These are phyloP conservation scores for Pseudomugil gertrudae DNA, from an alignment of 2,797 vertebrate species.

Conservation along the genomic window DNA sequence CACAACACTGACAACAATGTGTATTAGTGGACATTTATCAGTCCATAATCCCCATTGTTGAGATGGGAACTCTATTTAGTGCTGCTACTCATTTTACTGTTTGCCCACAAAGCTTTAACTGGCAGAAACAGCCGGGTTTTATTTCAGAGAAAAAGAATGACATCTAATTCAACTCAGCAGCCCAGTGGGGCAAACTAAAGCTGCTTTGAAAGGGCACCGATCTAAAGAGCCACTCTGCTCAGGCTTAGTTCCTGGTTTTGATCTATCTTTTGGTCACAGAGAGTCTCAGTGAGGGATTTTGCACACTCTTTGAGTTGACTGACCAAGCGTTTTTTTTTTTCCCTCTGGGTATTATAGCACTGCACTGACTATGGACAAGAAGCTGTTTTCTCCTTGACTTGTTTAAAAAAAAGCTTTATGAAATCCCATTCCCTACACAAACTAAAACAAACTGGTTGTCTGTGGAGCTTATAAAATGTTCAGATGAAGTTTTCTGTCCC, in stretches of 20 bases:
- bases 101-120: constrained; percentile 72
- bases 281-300: constrained; percentile 58
- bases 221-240: constrained; percentile 64
- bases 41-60: constrained; percentile 71
- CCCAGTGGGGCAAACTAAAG: constrained; percentile 72
- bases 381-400: constrained; percentile 31
- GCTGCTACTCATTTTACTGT: constrained; percentile 55
- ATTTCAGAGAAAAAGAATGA: constrained; percentile 69
- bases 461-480: too few species aligned
- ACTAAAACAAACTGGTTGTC: constrained; percentile 1
- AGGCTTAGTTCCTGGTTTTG: constrained; percentile 68
- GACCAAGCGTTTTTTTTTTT: constrained; percentile 45
- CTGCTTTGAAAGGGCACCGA: constrained; percentile 76
- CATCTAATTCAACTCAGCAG: constrained; percentile 74
- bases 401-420: constrained; percentile 15
- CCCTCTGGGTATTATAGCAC: constrained; percentile 46
- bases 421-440: constrained; percentile 16
- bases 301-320: constrained; percentile 53
- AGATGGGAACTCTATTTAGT: constrained; percentile 36
- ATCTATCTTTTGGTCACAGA: constrained; percentile 67
- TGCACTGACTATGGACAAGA: constrained; percentile 31
- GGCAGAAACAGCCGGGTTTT: constrained; percentile 61
- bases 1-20: constrained; percentile 37
- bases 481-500: neutral
- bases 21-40: constrained; percentile 61